Evolutionary conservation across 2,888 invertebrate genomes (phyloP).

Genomic region (Acleris holmiana): DNA sequence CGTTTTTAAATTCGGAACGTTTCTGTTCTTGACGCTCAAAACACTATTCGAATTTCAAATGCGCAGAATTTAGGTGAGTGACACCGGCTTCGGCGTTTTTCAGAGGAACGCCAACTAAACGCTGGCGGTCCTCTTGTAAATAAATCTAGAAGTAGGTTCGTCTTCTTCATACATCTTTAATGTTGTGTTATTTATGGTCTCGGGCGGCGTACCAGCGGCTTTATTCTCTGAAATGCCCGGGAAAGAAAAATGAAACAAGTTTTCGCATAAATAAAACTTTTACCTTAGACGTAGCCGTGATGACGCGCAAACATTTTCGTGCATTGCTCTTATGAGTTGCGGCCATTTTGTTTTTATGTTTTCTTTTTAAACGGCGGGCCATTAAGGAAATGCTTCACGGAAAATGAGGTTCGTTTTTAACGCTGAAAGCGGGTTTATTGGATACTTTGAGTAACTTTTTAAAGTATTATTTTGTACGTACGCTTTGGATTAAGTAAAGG

Average conservation of each 20-base stretch:
- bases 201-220: slow-evolving; percentile 53
- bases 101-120: slow-evolving; percentile 19
- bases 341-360: slow-evolving; percentile 51
- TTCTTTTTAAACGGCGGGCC: slow-evolving; percentile 40
- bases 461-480: slow-evolving; percentile 26
- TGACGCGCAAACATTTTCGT: slow-evolving; percentile 66
- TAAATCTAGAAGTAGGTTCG: slow-evolving; percentile 59
- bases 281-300: slow-evolving; percentile 56
- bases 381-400: slow-evolving; percentile 41
- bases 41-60: slow-evolving; percentile 29
- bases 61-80: slow-evolving; percentile 12
- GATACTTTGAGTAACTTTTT: slow-evolving; percentile 36
- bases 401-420: slow-evolving; percentile 40
- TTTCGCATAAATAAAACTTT: slow-evolving; percentile 79
- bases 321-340: slow-evolving; percentile 52
- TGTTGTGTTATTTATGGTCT: slow-evolving; percentile 63
- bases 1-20: slow-evolving; percentile 12
- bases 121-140: slow-evolving; percentile 45
- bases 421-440: slow-evolving; percentile 41
- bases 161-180: slow-evolving; percentile 67
- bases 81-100: slow-evolving; percentile 26
- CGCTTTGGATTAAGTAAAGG: slow-evolving; percentile 17
- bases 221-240: slow-evolving; percentile 59
- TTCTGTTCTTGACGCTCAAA: slow-evolving; percentile 11
- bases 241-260: slow-evolving; percentile 78